These are phyloP conservation scores for Drosophila leontia DNA, from an alignment of 1,140 invertebrate genomes.

Conservation along the genomic window DNA sequence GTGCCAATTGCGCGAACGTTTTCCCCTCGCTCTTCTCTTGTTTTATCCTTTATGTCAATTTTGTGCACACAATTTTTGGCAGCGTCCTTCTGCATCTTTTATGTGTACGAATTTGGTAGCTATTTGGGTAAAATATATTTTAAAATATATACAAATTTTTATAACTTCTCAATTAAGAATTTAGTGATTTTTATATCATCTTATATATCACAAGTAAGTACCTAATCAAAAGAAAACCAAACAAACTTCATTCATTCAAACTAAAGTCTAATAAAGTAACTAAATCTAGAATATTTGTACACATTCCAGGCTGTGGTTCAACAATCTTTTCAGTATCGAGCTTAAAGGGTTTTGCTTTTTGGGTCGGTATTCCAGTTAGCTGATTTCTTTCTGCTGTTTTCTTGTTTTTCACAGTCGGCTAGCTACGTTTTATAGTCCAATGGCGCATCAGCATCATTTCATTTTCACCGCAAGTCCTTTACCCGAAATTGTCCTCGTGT, in stretches of 20 bases:
- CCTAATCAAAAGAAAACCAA: neutral
- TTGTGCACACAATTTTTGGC: constrained; percentile 37
- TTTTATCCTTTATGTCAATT: constrained; percentile 54
- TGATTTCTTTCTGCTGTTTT: constrained; percentile 8
- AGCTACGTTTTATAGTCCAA: constrained; percentile 58
- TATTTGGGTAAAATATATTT: neutral
- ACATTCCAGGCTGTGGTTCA: constrained; percentile 6
- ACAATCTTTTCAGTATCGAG: neutral
- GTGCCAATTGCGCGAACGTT: constrained; percentile 58
- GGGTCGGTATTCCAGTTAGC: constrained; percentile 1
- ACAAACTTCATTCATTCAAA: neutral
- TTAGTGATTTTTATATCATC: neutral
- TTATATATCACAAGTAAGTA: neutral
- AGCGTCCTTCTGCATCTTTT: constrained; percentile 52
- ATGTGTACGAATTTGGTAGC: constrained; percentile 23
- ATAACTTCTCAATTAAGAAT: neutral
- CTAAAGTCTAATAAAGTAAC: neutral
- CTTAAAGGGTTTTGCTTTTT: constrained; percentile 3
- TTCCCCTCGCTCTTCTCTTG: constrained; percentile 26
- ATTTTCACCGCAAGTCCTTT: constrained; percentile 62
- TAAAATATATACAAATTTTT: no score
- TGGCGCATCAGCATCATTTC: constrained; percentile 56
- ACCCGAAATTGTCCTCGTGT: constrained; percentile 44
- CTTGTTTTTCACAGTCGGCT: constrained; percentile 71
- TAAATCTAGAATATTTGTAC: neutral